These are phyloP conservation scores for Chelmon rostratus DNA, from an alignment of 2,797 vertebrate genomes.

Conservation along the genomic window DNA sequence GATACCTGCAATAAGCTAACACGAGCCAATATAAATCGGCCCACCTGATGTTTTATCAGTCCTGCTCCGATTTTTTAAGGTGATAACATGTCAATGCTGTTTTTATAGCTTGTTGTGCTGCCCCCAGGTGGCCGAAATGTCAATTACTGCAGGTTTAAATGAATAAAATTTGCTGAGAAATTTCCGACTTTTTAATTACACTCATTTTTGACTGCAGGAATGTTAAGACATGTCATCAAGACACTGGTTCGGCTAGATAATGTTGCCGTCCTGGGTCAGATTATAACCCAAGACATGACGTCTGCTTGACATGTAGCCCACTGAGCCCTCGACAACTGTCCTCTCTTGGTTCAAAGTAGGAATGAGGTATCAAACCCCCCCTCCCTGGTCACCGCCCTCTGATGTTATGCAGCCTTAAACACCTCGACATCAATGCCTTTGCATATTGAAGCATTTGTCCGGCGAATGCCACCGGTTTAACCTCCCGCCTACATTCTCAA, in stretches of 20 bases:
- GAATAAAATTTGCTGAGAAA: neutral
- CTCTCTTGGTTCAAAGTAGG: neutral
- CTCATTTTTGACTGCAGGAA: neutral
- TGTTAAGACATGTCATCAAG: no score
- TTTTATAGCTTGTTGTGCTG: no score
- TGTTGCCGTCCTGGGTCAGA: neutral
- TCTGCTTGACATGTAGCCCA: neutral
- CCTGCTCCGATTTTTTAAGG: no score
- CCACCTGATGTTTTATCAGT: no score
- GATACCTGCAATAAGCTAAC: no score
- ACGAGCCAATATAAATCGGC: no score
- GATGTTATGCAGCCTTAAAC: conserved; percentile 3
- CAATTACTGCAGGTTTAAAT: neutral
- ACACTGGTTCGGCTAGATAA: neutral
- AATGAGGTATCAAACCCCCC: neutral
- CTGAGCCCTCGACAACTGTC: neutral
- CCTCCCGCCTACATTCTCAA: conserved; percentile 50
- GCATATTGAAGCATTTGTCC: neutral
- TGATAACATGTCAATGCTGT: no score
- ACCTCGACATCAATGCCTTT: neutral
- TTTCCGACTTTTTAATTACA: neutral
- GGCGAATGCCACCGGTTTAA: conserved; percentile 43
- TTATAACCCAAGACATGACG: neutral
- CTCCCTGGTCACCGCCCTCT: neutral
- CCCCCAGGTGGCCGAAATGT: neutral